Conservation (phyloP, 2,113 vertebrate species). For the Passer domesticus region DNA sequence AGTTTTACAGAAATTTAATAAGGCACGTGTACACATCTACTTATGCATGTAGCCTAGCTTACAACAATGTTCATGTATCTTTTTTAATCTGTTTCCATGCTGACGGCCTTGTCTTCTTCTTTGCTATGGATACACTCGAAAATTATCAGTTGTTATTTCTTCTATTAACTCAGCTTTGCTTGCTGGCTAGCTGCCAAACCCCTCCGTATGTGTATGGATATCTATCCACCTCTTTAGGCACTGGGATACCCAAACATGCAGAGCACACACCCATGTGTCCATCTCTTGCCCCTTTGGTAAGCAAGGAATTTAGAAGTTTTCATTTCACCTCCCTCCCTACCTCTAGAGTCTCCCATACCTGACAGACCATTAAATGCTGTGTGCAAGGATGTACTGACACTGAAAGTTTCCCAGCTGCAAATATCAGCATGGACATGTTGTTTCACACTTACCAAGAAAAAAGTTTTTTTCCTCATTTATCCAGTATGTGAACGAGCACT, state of each 20-base stretch:
- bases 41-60: no score
- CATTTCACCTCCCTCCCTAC: not conserved
- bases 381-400: not conserved
- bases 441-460: not conserved
- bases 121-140: no score
- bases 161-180: no score
- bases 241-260: not conserved
- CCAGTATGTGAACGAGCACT: not conserved
- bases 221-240: not conserved
- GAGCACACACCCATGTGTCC: not conserved
- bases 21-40: no score
- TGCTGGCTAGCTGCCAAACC: no score
- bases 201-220: not conserved
- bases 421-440: not conserved
- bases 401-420: not conserved
- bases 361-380: not conserved
- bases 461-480: not conserved
- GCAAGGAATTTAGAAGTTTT: not conserved
- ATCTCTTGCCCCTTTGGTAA: not conserved
- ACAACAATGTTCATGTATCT: no score
- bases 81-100: no score
- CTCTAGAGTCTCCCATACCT: not conserved
- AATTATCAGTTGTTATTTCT: no score
- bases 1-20: no score
- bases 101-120: no score